Conservation (phyloP, 2,888 invertebrate genomes). For the Epinotia bilunana region DNA sequence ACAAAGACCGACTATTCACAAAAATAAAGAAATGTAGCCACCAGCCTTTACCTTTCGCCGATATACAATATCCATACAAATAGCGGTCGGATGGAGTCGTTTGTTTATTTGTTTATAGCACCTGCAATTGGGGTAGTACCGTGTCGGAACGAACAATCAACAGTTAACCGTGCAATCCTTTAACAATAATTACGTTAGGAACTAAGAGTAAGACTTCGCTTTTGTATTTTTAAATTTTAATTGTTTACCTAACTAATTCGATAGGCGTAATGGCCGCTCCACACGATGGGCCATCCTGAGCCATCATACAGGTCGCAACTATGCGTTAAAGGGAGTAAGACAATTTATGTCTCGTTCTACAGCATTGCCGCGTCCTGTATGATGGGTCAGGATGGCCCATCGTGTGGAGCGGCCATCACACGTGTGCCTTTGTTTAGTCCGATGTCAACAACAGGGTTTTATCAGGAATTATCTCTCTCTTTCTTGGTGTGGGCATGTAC, state of each 20-base stretch:
- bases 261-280: too few species aligned
- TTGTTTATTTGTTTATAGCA: slow-evolving; percentile 48
- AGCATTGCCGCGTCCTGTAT: too few species aligned
- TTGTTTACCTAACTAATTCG: background rate
- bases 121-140: slow-evolving; percentile 45
- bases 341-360: too few species aligned
- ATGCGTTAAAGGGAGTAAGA: too few species aligned
- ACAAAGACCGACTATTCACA: slow-evolving; percentile 37
- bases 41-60: slow-evolving; percentile 43
- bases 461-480: background rate
- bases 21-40: slow-evolving; percentile 41
- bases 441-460: background rate
- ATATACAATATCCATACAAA: slow-evolving; percentile 40
- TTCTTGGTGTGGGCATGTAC: background rate
- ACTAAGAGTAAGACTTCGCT: background rate
- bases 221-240: background rate
- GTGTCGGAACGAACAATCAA: slow-evolving; percentile 43
- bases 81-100: slow-evolving; percentile 35
- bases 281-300: too few species aligned
- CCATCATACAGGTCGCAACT: too few species aligned
- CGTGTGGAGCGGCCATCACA: too few species aligned
- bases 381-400: too few species aligned
- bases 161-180: slow-evolving; percentile 28
- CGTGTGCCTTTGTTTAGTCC: background rate
- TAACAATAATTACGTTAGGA: slow-evolving; percentile 1